phyloP scores from a whole-genome alignment of 1,140 invertebrate species.

The Zophobas atratus region DNA sequence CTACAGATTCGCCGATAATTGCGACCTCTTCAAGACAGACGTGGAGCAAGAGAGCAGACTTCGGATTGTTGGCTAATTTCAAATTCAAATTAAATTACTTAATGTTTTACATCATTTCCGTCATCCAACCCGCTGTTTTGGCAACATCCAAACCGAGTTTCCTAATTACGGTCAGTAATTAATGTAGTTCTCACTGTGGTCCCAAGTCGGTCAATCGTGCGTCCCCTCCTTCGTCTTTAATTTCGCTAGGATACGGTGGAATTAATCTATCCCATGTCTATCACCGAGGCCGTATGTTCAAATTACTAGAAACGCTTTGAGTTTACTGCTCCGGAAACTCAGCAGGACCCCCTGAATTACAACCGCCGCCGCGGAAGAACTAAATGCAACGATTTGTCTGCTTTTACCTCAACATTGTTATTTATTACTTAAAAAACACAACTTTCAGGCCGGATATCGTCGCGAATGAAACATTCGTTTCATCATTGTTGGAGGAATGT shows the following conservation, averaged over 20 bases:
- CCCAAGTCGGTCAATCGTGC: constrained; percentile 46
- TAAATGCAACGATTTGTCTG: constrained; percentile 35
- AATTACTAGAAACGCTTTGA: constrained; percentile 47
- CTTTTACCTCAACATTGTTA: constrained; percentile 20
- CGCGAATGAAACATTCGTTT: not conserved
- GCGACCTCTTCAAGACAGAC: constrained; percentile 19
- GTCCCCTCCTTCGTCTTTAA: constrained; percentile 42
- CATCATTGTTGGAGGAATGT: not conserved
- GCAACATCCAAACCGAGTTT: constrained; percentile 42
- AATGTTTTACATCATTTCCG: constrained; percentile 43
- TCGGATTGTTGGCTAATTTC: constrained; percentile 37
- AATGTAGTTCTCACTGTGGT: constrained; percentile 48
- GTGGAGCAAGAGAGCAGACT: constrained; percentile 12
- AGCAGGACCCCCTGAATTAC: constrained; percentile 43
- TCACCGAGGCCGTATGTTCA: constrained; percentile 47
- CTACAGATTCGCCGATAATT: constrained; percentile 24
- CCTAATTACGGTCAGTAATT: constrained; percentile 47
- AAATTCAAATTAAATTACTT: constrained; percentile 44
- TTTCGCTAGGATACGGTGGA: constrained; percentile 47
- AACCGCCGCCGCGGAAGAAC: constrained; percentile 26
- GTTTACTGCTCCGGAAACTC: constrained; percentile 44
- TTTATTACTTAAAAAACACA: constrained; percentile 8
- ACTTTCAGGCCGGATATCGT: not conserved
- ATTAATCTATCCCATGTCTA: constrained; percentile 48
- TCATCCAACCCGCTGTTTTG: constrained; percentile 37